A percentile compares a stretch with the other conserved stretches of the same genome.
phyloP scores from a whole-genome alignment of 1,140 invertebrate species.

The Drosophila varians region DNA sequence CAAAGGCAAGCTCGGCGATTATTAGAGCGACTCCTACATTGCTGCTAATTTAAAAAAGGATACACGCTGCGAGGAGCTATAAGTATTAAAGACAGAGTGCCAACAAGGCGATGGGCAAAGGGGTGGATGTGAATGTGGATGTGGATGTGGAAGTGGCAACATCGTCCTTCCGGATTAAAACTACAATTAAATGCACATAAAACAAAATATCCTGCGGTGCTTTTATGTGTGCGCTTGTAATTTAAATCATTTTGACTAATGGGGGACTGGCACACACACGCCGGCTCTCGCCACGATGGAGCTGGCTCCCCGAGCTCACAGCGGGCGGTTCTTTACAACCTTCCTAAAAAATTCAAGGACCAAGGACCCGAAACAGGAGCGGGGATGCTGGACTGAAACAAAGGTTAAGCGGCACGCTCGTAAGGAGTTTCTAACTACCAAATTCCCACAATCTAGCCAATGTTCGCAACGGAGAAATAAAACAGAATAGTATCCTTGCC shows the following conservation, averaged over 20 bases:
- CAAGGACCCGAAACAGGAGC: constrained; percentile 46
- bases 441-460: constrained; percentile 22
- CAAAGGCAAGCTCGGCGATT: constrained; percentile 19
- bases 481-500: constrained; percentile 29
- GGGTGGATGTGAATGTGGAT: too few species aligned
- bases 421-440: constrained; percentile 66
- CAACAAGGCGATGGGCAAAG: neutral
- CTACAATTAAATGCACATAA: constrained; percentile 82
- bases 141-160: neutral
- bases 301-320: constrained; percentile 62
- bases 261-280: constrained; percentile 50
- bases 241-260: constrained; percentile 78
- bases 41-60: constrained; percentile 52
- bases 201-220: constrained; percentile 80
- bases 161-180: constrained; percentile 61
- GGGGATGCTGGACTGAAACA: constrained; percentile 18
- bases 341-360: constrained; percentile 23
- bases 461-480: constrained; percentile 38
- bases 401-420: constrained; percentile 56
- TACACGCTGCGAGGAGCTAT: constrained; percentile 10
- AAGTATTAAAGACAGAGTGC: neutral
- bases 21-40: constrained; percentile 49
- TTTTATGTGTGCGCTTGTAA: constrained; percentile 75
- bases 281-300: constrained; percentile 57
- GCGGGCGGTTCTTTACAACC: constrained; percentile 35